Percentiles rank a stretch among this genome's conserved stretches.
Evolutionary conservation across 2,888 invertebrate species (phyloP).

Genomic region (Anthophora plumipes): DNA sequence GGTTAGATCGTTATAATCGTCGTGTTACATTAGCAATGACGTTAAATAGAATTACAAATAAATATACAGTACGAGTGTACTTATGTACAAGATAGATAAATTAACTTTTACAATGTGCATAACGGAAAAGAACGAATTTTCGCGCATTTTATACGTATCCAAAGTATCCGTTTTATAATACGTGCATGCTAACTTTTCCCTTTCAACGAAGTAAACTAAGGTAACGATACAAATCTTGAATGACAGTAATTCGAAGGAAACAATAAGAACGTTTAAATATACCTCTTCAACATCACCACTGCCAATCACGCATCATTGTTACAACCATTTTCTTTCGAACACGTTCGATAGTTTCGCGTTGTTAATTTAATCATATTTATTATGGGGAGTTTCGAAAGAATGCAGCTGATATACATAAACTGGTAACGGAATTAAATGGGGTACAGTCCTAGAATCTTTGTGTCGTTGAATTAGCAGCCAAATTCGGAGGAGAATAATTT

Average conservation of each 20-base stretch:
- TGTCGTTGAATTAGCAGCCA: background rate
- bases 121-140: constrained; percentile 11
- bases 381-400: constrained; percentile 12
- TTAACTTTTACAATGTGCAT: constrained; percentile 7
- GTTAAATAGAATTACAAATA: constrained; percentile 15
- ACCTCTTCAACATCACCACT: background rate
- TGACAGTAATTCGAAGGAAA: background rate
- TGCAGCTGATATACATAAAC: background rate
- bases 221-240: background rate
- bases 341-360: background rate
- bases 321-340: background rate
- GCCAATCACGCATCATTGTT: background rate
- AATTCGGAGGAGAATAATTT: background rate
- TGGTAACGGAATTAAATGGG: background rate
- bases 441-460: background rate
- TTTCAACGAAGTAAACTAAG: background rate
- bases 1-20: background rate
- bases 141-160: background rate
- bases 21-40: background rate
- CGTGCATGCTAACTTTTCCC: background rate
- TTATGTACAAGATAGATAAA: constrained; percentile 41
- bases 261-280: background rate
- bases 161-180: constrained; percentile 31
- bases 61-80: constrained; percentile 17
- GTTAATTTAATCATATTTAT: constrained; percentile 5